These are phyloP conservation scores for Acanthoscelides obtectus DNA, from an alignment of 2,888 invertebrate species.

Conservation along the genomic window DNA sequence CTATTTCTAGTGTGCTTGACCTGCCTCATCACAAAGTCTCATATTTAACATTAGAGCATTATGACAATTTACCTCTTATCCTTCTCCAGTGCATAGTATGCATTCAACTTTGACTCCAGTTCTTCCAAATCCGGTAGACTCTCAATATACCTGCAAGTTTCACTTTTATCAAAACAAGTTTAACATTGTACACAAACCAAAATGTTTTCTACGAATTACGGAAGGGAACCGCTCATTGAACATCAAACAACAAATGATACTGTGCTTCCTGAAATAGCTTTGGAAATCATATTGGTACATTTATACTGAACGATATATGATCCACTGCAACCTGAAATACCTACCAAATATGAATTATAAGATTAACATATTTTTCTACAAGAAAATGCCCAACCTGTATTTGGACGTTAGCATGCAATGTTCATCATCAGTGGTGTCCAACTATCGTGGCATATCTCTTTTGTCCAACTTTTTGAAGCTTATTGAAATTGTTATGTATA, in stretches of 20 bases:
- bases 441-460: no score
- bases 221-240: neutral
- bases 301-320: neutral
- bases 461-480: no score
- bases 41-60: no score
- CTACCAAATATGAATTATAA: neutral
- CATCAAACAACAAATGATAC: neutral
- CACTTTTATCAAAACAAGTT: neutral
- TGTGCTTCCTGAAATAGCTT: neutral
- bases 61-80: conserved; percentile 53
- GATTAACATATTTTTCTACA: neutral
- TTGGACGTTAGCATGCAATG: no score
- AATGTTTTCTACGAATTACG: conserved; percentile 1
- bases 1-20: no score
- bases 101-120: conserved; percentile 70
- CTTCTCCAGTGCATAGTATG: conserved; percentile 75
- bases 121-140: conserved; percentile 71
- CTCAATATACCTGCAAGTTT: conserved; percentile 53
- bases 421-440: no score
- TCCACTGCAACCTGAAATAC: neutral
- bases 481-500: no score
- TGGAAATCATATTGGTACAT: neutral
- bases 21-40: no score
- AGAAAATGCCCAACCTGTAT: no score
- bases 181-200: neutral